Conservation (phyloP, 2,797 vertebrate species). For the Microhierax caerulescens region DNA sequence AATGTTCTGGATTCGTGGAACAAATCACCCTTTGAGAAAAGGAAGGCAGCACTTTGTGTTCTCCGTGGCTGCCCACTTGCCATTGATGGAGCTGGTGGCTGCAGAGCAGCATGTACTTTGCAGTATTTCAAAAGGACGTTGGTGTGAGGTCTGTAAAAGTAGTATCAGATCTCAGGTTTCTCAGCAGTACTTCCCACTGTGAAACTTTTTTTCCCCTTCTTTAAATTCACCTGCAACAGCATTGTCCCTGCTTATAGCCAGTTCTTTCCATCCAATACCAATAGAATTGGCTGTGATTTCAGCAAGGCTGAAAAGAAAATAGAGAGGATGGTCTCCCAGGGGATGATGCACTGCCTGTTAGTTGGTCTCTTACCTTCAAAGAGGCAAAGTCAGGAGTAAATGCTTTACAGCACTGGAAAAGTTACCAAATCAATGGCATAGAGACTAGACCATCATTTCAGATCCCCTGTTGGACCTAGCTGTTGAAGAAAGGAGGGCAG, state of each 20-base stretch:
- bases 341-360: neutral
- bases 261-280: neutral
- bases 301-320: neutral
- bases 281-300: neutral
- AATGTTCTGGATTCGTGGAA: neutral
- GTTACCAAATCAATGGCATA: neutral
- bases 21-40: neutral
- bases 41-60: neutral
- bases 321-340: rapidly evolving
- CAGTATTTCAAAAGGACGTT: neutral
- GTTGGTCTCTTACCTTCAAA: neutral
- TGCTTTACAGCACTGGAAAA: neutral
- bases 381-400: neutral
- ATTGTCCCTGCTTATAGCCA: neutral
- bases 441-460: neutral
- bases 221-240: neutral
- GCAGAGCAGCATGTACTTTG: neutral
- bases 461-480: neutral
- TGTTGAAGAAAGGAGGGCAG: neutral
- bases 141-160: rapidly evolving
- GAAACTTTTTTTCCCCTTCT: neutral
- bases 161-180: neutral
- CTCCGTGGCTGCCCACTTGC: neutral
- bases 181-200: neutral
- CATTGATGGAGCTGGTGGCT: neutral